A percentile compares a stretch with the other conserved stretches of the same genome.
These are phyloP conservation scores for Hemibagrus guttatus DNA, from an alignment of 2,797 vertebrate genomes.

Conservation along the genomic window DNA sequence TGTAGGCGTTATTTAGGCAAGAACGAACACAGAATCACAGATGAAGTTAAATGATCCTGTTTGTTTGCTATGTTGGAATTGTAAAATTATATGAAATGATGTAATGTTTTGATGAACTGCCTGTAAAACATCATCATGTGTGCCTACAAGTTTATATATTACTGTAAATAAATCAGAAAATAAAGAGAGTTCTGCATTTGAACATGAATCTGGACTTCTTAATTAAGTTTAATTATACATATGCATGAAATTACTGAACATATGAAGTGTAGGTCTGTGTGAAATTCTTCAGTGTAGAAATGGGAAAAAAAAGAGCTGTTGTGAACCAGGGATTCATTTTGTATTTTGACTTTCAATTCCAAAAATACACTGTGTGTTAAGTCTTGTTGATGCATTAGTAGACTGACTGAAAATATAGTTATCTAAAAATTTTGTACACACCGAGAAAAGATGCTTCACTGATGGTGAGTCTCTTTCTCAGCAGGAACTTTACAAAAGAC, in stretches of 20 bases:
- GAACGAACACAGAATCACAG: conserved; percentile 44
- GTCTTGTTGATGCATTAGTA: not conserved
- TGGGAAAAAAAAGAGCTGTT: not conserved
- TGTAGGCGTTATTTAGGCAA: conserved; percentile 33
- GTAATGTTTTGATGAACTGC: conserved; percentile 67
- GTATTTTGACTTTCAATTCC: not conserved
- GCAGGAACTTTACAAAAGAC: not conserved
- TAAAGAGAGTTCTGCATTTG: conserved; percentile 59
- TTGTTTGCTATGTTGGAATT: conserved; percentile 60
- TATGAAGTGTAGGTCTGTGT: not conserved
- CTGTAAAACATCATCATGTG: conserved; percentile 67
- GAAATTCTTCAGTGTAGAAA: not conserved
- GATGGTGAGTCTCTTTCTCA: not conserved
- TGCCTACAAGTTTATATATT: conserved; percentile 74
- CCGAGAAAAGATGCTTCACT: not conserved
- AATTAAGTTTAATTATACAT: not conserved
- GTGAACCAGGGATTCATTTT: not conserved
- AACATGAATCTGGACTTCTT: conserved; percentile 31
- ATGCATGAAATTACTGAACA: not conserved
- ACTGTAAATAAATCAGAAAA: conserved; percentile 60
- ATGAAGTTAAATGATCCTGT: conserved; percentile 50
- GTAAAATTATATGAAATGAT: conserved; percentile 48
- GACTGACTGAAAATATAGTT: not conserved
- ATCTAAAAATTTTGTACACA: not conserved
- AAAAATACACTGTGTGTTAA: not conserved